Percentiles rank a stretch among this genome's conserved stretches.
Conservation (phyloP, 2,797 vertebrate species). For the Paedocypris micromegethes region DNA sequence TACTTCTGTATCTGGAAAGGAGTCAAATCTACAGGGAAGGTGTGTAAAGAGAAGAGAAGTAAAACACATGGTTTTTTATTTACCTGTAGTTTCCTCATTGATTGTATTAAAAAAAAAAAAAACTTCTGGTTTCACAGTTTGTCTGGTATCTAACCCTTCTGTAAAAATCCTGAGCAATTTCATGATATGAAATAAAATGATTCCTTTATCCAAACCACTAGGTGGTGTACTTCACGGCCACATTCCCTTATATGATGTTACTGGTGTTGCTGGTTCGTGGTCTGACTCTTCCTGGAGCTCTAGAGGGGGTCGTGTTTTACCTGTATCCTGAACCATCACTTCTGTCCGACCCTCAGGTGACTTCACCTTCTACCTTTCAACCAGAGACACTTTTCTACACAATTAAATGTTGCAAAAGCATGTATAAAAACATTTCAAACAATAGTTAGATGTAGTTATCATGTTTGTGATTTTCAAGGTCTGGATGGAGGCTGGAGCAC, state of each 20-base stretch:
- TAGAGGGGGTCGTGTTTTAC: constrained; percentile 64
- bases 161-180: no score
- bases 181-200: not conserved
- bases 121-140: no score
- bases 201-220: constrained; percentile 33
- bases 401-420: not conserved
- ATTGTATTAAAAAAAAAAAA: no score
- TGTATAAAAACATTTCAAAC: not conserved
- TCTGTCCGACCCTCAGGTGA: constrained; percentile 67
- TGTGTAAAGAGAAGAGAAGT: constrained; percentile 24
- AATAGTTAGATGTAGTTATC: not conserved
- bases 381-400: not conserved
- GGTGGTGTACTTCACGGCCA: constrained; percentile 73
- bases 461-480: constrained; percentile 41
- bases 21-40: constrained; percentile 70
- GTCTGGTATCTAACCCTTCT: no score
- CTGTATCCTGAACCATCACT: constrained; percentile 63
- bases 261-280: constrained; percentile 66
- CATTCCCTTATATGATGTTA: constrained; percentile 69
- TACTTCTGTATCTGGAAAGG: constrained; percentile 74
- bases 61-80: no score
- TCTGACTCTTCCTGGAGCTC: constrained; percentile 69
- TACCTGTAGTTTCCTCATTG: no score
- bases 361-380: not conserved
- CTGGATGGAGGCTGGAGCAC: constrained; percentile 53